Conservation (phyloP, 2,888 invertebrate genomes). For the Neria commutata region DNA sequence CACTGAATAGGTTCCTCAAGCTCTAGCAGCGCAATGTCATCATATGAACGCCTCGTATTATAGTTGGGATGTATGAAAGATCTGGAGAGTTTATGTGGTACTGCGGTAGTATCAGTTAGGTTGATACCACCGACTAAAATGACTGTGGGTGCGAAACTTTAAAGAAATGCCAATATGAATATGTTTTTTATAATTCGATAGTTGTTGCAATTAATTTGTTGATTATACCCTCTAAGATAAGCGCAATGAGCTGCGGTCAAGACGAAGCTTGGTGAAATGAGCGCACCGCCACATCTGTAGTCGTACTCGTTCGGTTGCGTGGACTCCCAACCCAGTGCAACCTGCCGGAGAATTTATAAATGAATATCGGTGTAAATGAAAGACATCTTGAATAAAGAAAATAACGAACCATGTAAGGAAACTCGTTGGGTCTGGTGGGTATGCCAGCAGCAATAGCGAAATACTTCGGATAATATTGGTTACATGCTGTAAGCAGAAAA, state of each 20-base stretch:
- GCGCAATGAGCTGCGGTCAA: neutral
- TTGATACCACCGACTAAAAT: neutral
- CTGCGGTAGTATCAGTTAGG: neutral
- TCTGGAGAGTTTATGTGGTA: neutral
- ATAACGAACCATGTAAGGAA: conserved; percentile 4
- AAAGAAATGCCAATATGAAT: too few relatives aligned
- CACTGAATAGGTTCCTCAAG: neutral
- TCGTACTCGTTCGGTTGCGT: neutral
- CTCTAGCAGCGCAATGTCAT: neutral
- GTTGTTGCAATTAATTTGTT: too few relatives aligned
- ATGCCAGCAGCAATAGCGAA: conserved; percentile 1
- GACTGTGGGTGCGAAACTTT: neutral
- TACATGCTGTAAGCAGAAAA: neutral
- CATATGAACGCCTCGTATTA: neutral
- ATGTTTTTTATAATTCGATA: too few relatives aligned
- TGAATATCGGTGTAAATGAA: too few relatives aligned
- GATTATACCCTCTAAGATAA: neutral
- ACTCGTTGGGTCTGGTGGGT: neutral
- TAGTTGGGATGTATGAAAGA: neutral
- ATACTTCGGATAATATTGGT: neutral
- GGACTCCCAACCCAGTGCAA: neutral
- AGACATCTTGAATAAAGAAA: neutral
- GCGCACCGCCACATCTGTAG: neutral
- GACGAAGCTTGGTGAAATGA: neutral
- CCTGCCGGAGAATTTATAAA: too few relatives aligned